These are phyloP conservation scores for Porphyrio hochstetteri DNA, from an alignment of 2,113 vertebrate genomes.

Conservation along the genomic window DNA sequence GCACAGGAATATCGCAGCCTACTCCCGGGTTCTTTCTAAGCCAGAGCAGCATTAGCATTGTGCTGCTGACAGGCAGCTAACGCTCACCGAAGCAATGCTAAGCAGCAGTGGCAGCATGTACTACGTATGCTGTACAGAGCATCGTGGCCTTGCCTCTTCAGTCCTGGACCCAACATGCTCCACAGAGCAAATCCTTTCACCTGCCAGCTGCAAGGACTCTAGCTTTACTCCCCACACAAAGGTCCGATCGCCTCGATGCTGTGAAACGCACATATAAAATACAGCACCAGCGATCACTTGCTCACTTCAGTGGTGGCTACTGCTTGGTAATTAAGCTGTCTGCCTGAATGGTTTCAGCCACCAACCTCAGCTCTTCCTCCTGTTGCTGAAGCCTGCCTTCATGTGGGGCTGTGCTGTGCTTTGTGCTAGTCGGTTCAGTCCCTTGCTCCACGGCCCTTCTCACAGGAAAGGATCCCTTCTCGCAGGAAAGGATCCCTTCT, in stretches of 20 bases:
- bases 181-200: neutral
- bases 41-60: neutral
- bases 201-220: neutral
- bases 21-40: neutral
- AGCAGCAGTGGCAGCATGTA: neutral
- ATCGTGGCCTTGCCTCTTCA: neutral
- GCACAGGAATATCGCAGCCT: conserved; percentile 46
- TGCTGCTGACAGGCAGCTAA: conserved; percentile 18
- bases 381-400: neutral
- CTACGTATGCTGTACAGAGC: accelerated
- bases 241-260: neutral
- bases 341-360: neutral
- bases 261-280: neutral
- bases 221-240: neutral
- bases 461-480: neutral
- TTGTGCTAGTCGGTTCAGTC: neutral
- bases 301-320: neutral
- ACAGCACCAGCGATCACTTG: neutral
- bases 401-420: neutral
- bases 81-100: neutral
- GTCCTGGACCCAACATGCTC: neutral
- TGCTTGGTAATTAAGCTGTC: neutral
- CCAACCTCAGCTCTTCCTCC: neutral
- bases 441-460: neutral
- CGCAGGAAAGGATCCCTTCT: neutral